Evolutionary conservation across 1,140 invertebrate species (phyloP).

Genomic region (Telenomus remus): DNA sequence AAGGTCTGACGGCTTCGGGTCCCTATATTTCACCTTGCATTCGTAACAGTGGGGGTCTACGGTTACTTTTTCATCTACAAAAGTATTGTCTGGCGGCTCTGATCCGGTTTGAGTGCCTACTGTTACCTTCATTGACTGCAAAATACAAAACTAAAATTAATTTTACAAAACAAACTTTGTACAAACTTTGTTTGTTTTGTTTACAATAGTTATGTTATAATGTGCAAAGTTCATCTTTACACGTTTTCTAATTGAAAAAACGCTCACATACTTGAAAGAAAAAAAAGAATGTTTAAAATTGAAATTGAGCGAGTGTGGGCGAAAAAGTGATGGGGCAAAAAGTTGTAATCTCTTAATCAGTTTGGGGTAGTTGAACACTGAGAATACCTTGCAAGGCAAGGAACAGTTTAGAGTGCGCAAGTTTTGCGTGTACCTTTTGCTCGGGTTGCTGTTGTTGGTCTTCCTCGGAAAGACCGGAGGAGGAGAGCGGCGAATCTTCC

Average conservation of each 20-base stretch:
- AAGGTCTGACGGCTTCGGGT: constrained; percentile 91
- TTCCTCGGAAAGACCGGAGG: constrained; percentile 65
- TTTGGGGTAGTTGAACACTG: constrained; percentile 15
- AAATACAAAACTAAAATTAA: constrained; percentile 10
- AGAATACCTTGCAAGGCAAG: constrained; percentile 15
- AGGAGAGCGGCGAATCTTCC: constrained; percentile 70
- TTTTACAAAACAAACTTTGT: too few species aligned
- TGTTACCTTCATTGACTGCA: constrained; percentile 78
- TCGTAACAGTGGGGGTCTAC: constrained; percentile 93
- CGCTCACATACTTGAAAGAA: constrained; percentile 23
- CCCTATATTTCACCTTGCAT: constrained; percentile 92
- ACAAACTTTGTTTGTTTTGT: not conserved
- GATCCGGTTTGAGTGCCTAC: constrained; percentile 89
- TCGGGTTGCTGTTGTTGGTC: constrained; percentile 62
- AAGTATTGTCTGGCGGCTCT: constrained; percentile 81
- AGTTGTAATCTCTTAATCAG: constrained; percentile 34
- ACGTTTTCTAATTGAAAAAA: constrained; percentile 25
- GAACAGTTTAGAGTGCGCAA: constrained; percentile 1
- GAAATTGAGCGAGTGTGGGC: constrained; percentile 13
- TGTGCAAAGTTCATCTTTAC: constrained; percentile 22
- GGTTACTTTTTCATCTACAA: constrained; percentile 85
- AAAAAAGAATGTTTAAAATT: constrained; percentile 18
- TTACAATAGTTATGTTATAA: too few species aligned
- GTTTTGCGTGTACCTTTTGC: constrained; percentile 34
- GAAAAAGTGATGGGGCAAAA: too few species aligned